Conservation (phyloP, 2,797 vertebrate species). For the Delichon dasypus region DNA sequence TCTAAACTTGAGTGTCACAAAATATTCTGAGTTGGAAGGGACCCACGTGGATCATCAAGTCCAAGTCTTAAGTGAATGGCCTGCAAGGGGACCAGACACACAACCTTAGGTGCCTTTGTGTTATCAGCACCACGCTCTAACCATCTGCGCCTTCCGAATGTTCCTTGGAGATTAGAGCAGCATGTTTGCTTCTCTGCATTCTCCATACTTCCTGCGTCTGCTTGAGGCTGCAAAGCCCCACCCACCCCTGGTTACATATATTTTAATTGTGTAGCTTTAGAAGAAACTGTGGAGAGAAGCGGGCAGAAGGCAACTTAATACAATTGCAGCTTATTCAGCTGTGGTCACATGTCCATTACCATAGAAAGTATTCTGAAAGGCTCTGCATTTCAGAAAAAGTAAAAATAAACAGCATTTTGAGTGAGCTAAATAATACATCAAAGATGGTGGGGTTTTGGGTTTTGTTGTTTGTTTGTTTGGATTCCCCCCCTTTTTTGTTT, state of each 20-base stretch:
- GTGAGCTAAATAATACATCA: not conserved
- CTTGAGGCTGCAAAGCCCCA: not conserved
- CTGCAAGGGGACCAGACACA: not conserved
- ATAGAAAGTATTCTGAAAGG: not conserved
- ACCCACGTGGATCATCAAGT: not conserved
- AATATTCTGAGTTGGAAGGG: not conserved
- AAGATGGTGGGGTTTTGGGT: not conserved
- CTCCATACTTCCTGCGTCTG: not conserved
- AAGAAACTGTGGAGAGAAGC: not conserved
- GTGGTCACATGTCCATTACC: not conserved
- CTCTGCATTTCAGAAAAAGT: not conserved
- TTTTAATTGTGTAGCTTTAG: not conserved
- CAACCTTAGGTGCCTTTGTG: not conserved
- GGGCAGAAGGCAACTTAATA: not conserved
- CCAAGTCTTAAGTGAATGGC: not conserved
- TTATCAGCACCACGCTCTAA: not conserved
- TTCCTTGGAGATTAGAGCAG: not conserved
- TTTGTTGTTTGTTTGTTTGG: not conserved
- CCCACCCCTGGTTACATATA: not conserved
- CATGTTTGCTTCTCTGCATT: not conserved
- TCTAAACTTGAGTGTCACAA: not conserved
- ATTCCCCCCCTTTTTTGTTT: not conserved
- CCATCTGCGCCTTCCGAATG: not conserved
- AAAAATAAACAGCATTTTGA: not conserved
- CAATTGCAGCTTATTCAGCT: not conserved